Evolutionary conservation across 2,113 vertebrate genomes (phyloP), one percentile per base, ranked within the genome.

Genomic region (Erythrocebus patas): DNA sequence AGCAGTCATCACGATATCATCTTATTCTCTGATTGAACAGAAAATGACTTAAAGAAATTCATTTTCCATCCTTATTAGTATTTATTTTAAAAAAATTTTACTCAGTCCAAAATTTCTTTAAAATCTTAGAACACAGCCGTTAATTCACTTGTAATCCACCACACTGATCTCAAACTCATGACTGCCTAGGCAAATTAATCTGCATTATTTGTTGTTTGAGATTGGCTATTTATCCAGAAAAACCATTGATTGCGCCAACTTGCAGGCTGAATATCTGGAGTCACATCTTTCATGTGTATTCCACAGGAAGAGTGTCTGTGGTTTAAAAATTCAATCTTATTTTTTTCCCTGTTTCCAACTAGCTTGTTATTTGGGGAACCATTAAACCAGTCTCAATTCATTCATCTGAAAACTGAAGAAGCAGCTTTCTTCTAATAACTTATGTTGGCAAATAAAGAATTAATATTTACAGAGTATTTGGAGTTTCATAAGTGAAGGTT

Each of bases 21-120:
- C 82, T 90, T 80, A 72, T 66, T 78, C 50, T 91, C 8, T 75
- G 1, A 25, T 12, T 73, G 45, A 94, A 93, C 55, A 91, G 61
- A 75, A 95, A 87, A 75, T 17, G 84, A 73, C 40, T 96, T 92
- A 72, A 76, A 81, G 50, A 89, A 7, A 64, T 73, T 88, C 23
- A 27, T 82, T 92, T 92, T 94, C 68, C 38, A 85, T 85, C 68
- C 70, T 91, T 43, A 66, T 75, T 68, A 64, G 48, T 93, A 73
- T 43, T 43, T 93, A 48, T 16, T 32, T 75, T 68, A 30, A 72
- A 35, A 86, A 35, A 91, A 70, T 79, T 91, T 22, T 20, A 78
- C 13, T 27, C 6, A n/a, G 6, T 78, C 68, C 79, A 92, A 87
- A 85, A 88, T 93, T 94, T 92, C 75, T 87, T 96, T 84, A 83